These are phyloP conservation scores for Procambarus clarkii DNA, from an alignment of 1,140 invertebrate species.

Conservation along the genomic window DNA sequence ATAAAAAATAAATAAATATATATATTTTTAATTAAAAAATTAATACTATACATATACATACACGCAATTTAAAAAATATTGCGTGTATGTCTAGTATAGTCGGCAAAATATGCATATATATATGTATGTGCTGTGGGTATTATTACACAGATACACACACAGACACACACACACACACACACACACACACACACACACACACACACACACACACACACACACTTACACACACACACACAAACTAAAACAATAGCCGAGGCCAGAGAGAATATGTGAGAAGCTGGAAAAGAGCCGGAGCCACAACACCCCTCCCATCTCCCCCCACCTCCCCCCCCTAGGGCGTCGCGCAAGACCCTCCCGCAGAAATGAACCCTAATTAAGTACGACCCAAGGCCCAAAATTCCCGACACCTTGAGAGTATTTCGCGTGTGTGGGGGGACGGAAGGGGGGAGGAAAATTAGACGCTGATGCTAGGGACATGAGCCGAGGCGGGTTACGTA, in stretches of 20 bases:
- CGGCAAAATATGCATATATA: not conserved
- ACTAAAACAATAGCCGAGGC: conserved; percentile 42
- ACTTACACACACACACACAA: not conserved
- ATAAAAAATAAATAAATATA: conserved; percentile 4
- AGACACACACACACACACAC: not conserved
- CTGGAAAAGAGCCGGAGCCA: conserved; percentile 22
- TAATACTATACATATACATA: too few species aligned
- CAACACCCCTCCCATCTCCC: too few species aligned
- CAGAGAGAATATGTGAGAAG: conserved; percentile 26
- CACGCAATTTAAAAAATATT: too few species aligned
- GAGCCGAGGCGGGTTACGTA: conserved; percentile 60
- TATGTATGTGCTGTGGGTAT: not conserved
- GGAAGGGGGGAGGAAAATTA: conserved; percentile 58
- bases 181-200: not conserved
- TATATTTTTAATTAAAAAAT: too few species aligned
- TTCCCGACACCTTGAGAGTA: conserved; percentile 65
- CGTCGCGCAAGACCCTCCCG: not conserved
- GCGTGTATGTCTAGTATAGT: too few species aligned
- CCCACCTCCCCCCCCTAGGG: too few species aligned
- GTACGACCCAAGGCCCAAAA: conserved; percentile 69
- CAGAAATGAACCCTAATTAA: conserved; percentile 66
- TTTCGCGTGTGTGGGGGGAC: conserved; percentile 66
- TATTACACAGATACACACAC: not conserved
- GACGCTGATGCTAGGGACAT: conserved; percentile 61
- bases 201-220: not conserved